A percentile compares a stretch with the other conserved stretches of the same genome.
Conservation (phyloP, 2,888 invertebrate species). For the Eupithecia centaureata region DNA sequence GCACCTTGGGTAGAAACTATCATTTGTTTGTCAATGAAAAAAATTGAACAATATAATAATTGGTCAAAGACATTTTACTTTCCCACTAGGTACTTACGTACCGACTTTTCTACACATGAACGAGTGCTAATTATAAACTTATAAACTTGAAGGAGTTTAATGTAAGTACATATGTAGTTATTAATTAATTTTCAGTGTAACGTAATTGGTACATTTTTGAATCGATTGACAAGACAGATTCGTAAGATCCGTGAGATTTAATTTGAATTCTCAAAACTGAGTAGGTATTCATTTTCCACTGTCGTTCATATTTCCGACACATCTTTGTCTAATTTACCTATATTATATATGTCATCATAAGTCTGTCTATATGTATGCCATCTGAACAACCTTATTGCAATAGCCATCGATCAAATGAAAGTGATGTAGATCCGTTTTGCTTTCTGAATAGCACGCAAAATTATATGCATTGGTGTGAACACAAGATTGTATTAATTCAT, state of each 20-base stretch:
- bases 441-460: conserved; percentile 68
- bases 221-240: no score
- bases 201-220: neutral
- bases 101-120: neutral
- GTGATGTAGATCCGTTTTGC: conserved; percentile 69
- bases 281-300: neutral
- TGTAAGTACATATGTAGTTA: no score
- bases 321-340: neutral
- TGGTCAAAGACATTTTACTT: no score
- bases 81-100: no score
- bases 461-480: conserved; percentile 56
- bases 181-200: no score
- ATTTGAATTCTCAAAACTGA: neutral
- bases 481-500: conserved; percentile 14
- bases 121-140: no score
- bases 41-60: no score
- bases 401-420: conserved; percentile 60
- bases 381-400: conserved; percentile 39
- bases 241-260: neutral
- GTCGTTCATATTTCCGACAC: no score
- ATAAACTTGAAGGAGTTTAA: no score
- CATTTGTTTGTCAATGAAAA: neutral
- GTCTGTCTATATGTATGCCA: neutral
- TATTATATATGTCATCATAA: neutral
- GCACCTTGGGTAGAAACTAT: neutral